phyloP scores from a whole-genome alignment of 2,888 invertebrate species.

The Rotaria macrura region DNA sequence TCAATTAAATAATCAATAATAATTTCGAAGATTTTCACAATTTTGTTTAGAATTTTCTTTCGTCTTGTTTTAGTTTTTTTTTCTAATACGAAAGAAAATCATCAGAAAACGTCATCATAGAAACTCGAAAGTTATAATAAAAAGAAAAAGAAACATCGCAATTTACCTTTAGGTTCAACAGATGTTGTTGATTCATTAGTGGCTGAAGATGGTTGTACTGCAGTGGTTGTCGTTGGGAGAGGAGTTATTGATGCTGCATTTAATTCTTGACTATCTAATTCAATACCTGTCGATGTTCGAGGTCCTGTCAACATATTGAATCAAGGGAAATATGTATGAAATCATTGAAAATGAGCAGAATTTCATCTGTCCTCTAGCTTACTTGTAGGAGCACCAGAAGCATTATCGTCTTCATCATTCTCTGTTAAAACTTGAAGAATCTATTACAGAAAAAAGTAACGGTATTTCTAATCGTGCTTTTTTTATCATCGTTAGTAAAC shows the following conservation, averaged over 20 bases:
- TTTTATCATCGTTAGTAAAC: conserved; percentile 42
- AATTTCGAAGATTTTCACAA: conserved; percentile 21
- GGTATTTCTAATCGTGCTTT: not conserved
- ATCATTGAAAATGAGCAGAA: too few species aligned
- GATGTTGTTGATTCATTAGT: not conserved
- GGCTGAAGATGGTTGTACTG: not conserved
- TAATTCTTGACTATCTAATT: not conserved
- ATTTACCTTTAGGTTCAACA: not conserved
- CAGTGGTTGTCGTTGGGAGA: not conserved
- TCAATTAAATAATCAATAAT: conserved; percentile 69
- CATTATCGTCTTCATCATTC: not conserved
- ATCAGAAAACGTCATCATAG: not conserved
- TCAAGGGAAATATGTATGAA: too few species aligned
- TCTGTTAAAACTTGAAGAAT: not conserved
- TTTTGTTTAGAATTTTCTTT: not conserved
- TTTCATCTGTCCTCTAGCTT: not conserved
- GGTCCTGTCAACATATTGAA: too few species aligned
- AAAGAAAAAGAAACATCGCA: too few species aligned
- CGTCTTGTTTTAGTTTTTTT: not conserved
- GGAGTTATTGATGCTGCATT: not conserved
- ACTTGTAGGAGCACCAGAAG: not conserved
- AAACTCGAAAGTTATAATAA: not conserved
- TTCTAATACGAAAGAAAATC: not conserved
- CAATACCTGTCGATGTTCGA: not conserved
- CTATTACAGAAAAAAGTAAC: not conserved